These are phyloP conservation scores for Thinocorus orbignyianus DNA, from an alignment of 2,113 vertebrate species.

Conservation along the genomic window DNA sequence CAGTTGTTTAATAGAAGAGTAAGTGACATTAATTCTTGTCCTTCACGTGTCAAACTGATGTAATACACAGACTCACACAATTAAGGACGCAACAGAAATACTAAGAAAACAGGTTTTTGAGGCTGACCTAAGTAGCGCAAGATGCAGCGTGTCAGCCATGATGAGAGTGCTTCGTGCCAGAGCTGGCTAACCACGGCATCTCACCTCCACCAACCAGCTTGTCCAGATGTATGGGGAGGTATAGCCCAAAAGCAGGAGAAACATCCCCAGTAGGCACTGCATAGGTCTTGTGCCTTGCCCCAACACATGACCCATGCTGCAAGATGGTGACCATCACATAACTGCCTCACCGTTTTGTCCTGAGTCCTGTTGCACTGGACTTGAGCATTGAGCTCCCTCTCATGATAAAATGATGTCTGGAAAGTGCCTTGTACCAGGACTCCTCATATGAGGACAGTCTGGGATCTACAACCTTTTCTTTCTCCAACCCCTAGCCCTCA, in stretches of 20 bases:
- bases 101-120: background rate
- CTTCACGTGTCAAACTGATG: background rate
- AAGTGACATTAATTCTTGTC: background rate
- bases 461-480: background rate
- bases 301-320: background rate
- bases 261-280: background rate
- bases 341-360: background rate
- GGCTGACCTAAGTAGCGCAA: background rate
- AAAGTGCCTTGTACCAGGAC: background rate
- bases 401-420: background rate
- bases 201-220: background rate
- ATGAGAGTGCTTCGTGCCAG: background rate
- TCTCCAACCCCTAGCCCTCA: background rate
- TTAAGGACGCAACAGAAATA: background rate
- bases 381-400: background rate
- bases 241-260: background rate
- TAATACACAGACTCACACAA: background rate
- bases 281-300: background rate
- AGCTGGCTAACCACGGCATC: accelerated
- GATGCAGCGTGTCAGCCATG: background rate
- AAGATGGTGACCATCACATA: background rate
- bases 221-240: accelerated
- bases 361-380: background rate
- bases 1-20: background rate
- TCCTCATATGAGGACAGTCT: background rate